Base-by-base conservation (phyloP, 2,797 vertebrate species). In the Smutsia temminckii region DNA sequence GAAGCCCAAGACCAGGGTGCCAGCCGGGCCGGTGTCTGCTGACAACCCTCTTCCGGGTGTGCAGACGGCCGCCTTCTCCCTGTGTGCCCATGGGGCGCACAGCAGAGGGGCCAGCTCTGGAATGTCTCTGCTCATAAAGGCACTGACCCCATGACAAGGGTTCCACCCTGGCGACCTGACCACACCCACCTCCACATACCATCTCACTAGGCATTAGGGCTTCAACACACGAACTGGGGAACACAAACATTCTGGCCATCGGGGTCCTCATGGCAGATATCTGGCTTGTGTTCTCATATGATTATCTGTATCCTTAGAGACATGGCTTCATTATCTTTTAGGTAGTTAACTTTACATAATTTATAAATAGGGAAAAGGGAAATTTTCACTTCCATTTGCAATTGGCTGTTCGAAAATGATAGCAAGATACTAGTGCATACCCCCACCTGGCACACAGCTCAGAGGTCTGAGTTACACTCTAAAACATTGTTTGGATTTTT, bases 181-280 rank as follows among this genome's bases (percentile, higher is more conserved):
- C 57, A 18, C 21, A 2, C 14, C 68, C 8, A 1, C 14, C 37
- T 6, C 37, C 53, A 4, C 8, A 8, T 14, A 2, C 37, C 49
- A 6, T 25, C 37, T 1, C 21, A 0, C 7, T 69, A 21, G 51
- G 42, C 32, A 21, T 21, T 6, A 13, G 23, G 14, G 29, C 34
- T 14, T 69, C 29, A 18, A 4, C 29, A 13, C 5, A 13, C 13
- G 5, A 3, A 27, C 27, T 4, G 27, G 37, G 37, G n/a, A 49
- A 27, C 16, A 27, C 51, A 17, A 64, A 32, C 20, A 2, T 55
- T 49, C 75, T 27, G 7, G 6, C 57, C 46, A 1, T 8, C 25
- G 27, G 3, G 0, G 18, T 40, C 21, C 0, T 64, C 9, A 4
- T 4, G 0, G 4, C 27, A 8, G 13, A 12, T 34, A 21, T 6